Conservation (phyloP, 2,888 invertebrate species). For the Pterostichus madidus region DNA sequence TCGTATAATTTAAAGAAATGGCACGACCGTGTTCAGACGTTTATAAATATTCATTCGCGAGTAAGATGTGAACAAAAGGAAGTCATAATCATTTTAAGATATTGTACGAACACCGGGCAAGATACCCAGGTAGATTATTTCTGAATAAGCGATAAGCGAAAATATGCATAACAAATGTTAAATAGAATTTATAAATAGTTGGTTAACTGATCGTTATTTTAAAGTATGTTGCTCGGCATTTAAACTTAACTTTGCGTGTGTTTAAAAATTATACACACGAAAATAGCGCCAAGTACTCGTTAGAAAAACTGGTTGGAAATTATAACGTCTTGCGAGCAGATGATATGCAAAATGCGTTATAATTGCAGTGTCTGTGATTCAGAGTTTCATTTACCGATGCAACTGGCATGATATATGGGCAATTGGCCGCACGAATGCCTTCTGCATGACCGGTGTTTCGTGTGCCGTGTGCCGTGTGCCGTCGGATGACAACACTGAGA, state of each 20-base stretch:
- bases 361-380: slow-evolving; percentile 77
- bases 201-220: too few species aligned
- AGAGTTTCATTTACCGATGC: slow-evolving; percentile 73
- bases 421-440: slow-evolving; percentile 48
- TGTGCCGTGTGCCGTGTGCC: neutral
- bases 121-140: too few species aligned
- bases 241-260: slow-evolving; percentile 23
- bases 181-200: too few species aligned
- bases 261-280: slow-evolving; percentile 56
- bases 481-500: neutral
- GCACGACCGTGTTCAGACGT: slow-evolving; percentile 63
- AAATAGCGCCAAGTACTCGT: slow-evolving; percentile 50
- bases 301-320: slow-evolving; percentile 70
- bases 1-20: slow-evolving; percentile 57
- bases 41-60: slow-evolving; percentile 30
- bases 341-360: slow-evolving; percentile 77
- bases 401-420: slow-evolving; percentile 66
- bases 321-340: slow-evolving; percentile 75
- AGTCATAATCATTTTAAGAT: neutral
- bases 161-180: too few species aligned
- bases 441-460: neutral
- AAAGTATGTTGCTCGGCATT: too few species aligned
- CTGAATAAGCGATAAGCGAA: too few species aligned
- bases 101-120: too few species aligned
- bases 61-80: slow-evolving; percentile 11